Evolutionary conservation across 1,140 invertebrate species (phyloP).

Genomic region (Thaumetopoea pityocampa): DNA sequence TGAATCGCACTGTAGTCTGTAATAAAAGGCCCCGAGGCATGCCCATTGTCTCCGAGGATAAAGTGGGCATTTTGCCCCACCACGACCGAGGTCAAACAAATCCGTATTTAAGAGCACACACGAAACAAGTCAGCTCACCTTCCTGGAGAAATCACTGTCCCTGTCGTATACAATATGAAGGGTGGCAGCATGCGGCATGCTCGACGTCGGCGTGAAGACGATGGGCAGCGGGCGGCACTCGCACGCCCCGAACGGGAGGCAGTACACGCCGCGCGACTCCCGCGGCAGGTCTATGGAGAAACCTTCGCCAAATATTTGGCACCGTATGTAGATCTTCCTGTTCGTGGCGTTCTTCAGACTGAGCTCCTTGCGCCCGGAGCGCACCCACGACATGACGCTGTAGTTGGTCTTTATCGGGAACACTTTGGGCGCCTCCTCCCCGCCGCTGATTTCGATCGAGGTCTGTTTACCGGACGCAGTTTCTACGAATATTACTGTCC

Average conservation of each 20-base stretch:
- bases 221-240: constrained; percentile 50
- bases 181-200: constrained; percentile 34
- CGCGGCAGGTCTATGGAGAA: constrained; percentile 48
- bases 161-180: constrained; percentile 51
- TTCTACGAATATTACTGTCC: constrained; percentile 51
- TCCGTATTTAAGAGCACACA: no score
- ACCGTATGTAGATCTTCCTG: constrained; percentile 51
- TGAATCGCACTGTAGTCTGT: no score
- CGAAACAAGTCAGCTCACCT: constrained; percentile 30
- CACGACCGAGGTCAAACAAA: no score
- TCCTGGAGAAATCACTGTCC: constrained; percentile 47
- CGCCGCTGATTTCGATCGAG: constrained; percentile 37
- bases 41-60: no score
- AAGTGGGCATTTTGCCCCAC: no score
- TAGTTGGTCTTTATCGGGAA: constrained; percentile 64
- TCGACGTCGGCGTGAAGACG: constrained; percentile 38
- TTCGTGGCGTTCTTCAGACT: constrained; percentile 52
- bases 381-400: constrained; percentile 49
- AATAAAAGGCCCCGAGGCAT: no score
- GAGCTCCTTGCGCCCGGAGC: constrained; percentile 49
- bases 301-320: constrained; percentile 53
- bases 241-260: constrained; percentile 42
- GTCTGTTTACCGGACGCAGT: constrained; percentile 30
- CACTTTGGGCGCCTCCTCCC: constrained; percentile 36
- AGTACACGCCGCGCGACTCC: constrained; percentile 39